These are phyloP conservation scores for Gnathochromis pfefferi DNA, from an alignment of 2,113 vertebrate genomes.

Conservation along the genomic window DNA sequence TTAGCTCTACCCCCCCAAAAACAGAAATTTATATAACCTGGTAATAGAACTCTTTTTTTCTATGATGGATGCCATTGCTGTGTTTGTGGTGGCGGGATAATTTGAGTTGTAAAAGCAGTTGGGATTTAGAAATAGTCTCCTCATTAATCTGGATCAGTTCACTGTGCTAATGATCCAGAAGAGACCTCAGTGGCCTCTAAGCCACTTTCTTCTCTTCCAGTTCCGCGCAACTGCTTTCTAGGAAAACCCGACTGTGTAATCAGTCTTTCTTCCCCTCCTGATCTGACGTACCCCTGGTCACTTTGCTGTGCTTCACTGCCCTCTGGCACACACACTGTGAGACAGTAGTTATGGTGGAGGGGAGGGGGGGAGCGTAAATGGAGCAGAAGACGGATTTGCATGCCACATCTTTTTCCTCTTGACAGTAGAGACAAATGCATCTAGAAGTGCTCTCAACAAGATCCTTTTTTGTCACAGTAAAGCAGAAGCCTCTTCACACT, in stretches of 20 bases:
- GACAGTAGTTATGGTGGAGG: not conserved
- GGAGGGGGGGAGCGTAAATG: slow-evolving; percentile 8
- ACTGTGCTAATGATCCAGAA: slow-evolving; percentile 51
- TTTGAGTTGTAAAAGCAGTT: slow-evolving; percentile 30
- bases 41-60: not conserved
- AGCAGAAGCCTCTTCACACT: not conserved
- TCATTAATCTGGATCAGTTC: slow-evolving; percentile 67
- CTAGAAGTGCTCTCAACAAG: not conserved
- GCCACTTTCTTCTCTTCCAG: slow-evolving; percentile 33
- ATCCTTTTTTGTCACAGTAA: not conserved
- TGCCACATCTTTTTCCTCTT: slow-evolving; percentile 20
- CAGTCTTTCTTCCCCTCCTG: slow-evolving; percentile 31
- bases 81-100: slow-evolving; percentile 20
- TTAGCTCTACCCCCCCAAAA: not conserved
- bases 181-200: slow-evolving; percentile 35
- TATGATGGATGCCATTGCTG: not conserved
- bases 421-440: not conserved
- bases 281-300: slow-evolving; percentile 41
- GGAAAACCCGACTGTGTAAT: slow-evolving; percentile 53
- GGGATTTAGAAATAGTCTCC: slow-evolving; percentile 42
- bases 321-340: slow-evolving; percentile 13
- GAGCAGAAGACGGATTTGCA: slow-evolving; percentile 35
- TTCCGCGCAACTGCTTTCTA: slow-evolving; percentile 61
- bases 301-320: slow-evolving; percentile 27
- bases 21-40: not conserved